Percentiles rank a stretch among this genome's conserved stretches.
Conservation (phyloP, 2,797 vertebrate genomes). For the Argya squamiceps region DNA sequence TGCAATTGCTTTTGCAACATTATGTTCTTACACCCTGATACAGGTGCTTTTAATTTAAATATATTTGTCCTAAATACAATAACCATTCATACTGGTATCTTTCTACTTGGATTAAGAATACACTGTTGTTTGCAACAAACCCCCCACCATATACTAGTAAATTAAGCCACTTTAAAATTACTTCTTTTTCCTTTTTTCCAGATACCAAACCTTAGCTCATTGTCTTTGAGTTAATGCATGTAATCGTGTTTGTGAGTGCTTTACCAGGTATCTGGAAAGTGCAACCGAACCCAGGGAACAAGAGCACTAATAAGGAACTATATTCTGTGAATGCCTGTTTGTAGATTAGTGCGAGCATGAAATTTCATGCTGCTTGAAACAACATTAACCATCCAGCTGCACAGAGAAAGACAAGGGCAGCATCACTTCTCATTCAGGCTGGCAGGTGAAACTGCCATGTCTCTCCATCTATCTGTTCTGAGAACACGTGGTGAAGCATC, state of each 20-base stretch:
- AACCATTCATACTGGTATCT: not conserved
- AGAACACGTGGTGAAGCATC: not conserved
- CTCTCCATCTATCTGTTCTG: not conserved
- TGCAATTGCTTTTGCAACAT: not conserved
- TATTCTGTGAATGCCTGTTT: not conserved
- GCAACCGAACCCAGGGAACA: not conserved
- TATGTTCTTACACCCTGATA: not conserved
- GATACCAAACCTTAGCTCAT: not conserved
- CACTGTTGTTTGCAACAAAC: not conserved
- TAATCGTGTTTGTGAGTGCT: not conserved
- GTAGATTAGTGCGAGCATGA: not conserved
- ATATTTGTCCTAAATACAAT: not conserved
- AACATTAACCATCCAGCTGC: not conserved
- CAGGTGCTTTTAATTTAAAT: not conserved
- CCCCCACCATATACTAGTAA: not conserved
- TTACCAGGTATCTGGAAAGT: not conserved
- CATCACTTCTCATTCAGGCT: not conserved
- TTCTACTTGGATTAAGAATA: not conserved
- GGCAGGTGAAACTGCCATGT: not conserved
- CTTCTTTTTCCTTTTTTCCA: not conserved
- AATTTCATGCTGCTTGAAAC: not conserved
- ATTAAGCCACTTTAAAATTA: not conserved
- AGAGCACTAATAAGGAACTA: not conserved
- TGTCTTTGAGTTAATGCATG: not conserved
- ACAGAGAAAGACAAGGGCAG: not conserved